These are phyloP conservation scores for Eupithecia inturbata DNA, from an alignment of 2,888 invertebrate species.

Conservation along the genomic window DNA sequence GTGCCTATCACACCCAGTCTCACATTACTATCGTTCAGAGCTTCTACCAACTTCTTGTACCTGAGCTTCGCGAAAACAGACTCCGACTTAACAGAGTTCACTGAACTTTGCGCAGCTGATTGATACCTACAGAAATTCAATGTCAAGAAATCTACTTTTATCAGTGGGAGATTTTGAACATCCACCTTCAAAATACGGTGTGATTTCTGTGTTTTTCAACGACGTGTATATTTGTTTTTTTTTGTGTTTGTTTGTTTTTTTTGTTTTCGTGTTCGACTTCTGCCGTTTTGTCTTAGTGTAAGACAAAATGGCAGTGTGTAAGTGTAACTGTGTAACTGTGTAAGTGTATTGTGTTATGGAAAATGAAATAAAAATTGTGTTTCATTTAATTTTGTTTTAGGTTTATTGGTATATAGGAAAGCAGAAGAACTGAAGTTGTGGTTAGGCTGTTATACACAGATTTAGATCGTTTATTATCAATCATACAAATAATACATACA, in stretches of 20 bases:
- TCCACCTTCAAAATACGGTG: background rate
- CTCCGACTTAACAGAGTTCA: slow-evolving; percentile 65
- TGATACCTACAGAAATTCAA: background rate
- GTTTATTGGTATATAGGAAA: background rate
- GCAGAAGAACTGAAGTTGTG: too few relatives aligned
- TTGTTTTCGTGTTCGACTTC: slow-evolving; percentile 1
- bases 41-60: slow-evolving; percentile 68
- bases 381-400: background rate
- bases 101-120: slow-evolving; percentile 55
- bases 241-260: slow-evolving; percentile 11
- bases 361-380: slow-evolving; percentile 21
- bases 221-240: background rate
- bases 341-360: slow-evolving; percentile 35
- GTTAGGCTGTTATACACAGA: too few relatives aligned
- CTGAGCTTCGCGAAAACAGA: slow-evolving; percentile 65
- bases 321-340: slow-evolving; percentile 39
- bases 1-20: slow-evolving; percentile 60
- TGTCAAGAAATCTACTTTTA: background rate
- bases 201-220: background rate
- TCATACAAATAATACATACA: too few relatives aligned
- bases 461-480: too few relatives aligned
- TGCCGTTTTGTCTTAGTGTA: slow-evolving; percentile 20
- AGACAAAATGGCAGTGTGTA: slow-evolving; percentile 30
- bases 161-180: background rate
- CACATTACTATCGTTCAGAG: slow-evolving; percentile 66